These are phyloP conservation scores for Thomomys bottae DNA, from an alignment of 2,113 vertebrate species.

Conservation along the genomic window DNA sequence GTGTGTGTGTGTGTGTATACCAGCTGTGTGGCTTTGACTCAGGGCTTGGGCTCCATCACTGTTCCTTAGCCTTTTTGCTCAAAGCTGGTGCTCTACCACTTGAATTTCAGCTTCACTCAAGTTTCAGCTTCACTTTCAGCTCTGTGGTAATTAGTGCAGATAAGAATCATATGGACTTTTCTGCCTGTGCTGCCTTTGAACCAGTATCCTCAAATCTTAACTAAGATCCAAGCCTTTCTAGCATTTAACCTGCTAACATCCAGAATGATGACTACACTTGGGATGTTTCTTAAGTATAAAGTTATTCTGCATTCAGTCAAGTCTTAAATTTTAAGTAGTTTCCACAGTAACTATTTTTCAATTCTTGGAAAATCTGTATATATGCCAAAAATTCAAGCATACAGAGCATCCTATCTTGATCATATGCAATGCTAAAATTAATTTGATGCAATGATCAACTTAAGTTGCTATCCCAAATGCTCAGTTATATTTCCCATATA, in stretches of 20 bases:
- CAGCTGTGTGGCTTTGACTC: too few species aligned
- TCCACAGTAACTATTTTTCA: neutral
- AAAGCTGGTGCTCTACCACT: too few species aligned
- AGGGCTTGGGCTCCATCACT: too few species aligned
- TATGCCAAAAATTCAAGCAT: neutral
- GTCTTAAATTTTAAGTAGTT: neutral
- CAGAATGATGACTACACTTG: accelerated
- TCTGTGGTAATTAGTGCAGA: too few species aligned
- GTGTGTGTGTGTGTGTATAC: too few species aligned
- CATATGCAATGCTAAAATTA: constrained; percentile 25
- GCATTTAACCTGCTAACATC: neutral
- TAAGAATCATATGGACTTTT: too few species aligned
- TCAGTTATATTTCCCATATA: neutral
- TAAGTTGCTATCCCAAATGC: constrained; percentile 10
- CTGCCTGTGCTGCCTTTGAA: too few species aligned
- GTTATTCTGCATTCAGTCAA: neutral
- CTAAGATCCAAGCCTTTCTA: neutral
- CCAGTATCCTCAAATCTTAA: neutral
- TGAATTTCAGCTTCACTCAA: too few species aligned
- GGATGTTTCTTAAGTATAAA: neutral
- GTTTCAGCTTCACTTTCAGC: too few species aligned
- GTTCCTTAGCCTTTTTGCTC: too few species aligned
- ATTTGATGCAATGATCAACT: neutral
- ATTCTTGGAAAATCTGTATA: neutral
- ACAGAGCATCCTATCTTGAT: neutral